Evolutionary conservation across 2,113 vertebrate genomes (phyloP).

Genomic region (Perccottus glenii): DNA sequence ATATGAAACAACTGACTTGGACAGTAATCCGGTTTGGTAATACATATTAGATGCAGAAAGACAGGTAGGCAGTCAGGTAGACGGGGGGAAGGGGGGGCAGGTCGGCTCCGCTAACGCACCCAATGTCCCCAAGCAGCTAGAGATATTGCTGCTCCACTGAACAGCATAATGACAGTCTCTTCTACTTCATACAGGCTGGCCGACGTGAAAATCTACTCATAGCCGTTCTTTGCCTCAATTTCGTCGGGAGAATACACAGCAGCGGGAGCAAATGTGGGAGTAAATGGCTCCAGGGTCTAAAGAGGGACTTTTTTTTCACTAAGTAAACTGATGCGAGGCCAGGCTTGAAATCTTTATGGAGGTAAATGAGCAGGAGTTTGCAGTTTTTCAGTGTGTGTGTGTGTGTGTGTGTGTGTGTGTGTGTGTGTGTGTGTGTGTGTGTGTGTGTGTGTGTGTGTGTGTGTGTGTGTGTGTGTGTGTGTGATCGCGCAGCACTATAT

Average conservation of each 20-base stretch:
- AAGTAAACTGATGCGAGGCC: constrained; percentile 38
- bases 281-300: constrained; percentile 27
- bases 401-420: constrained; percentile 15
- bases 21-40: neutral
- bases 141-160: constrained; percentile 79
- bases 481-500: constrained; percentile 3
- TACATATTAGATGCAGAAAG: constrained; percentile 23
- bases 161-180: constrained; percentile 78
- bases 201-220: constrained; percentile 64
- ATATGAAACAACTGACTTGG: neutral
- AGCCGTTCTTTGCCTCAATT: constrained; percentile 48
- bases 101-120: constrained; percentile 50
- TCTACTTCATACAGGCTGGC: constrained; percentile 64
- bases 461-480: neutral
- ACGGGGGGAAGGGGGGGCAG: constrained; percentile 47
- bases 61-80: constrained; percentile 19
- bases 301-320: constrained; percentile 1
- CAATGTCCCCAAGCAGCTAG: constrained; percentile 69
- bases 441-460: constrained; percentile 13
- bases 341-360: constrained; percentile 15
- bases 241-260: constrained; percentile 44
- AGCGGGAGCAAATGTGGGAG: constrained; percentile 42
- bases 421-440: constrained; percentile 20
- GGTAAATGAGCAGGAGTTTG: constrained; percentile 20
- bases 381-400: constrained; percentile 20